Conservation (phyloP, 64 coral and sea anemone species). For the Stichodactyla mertensii region DNA sequence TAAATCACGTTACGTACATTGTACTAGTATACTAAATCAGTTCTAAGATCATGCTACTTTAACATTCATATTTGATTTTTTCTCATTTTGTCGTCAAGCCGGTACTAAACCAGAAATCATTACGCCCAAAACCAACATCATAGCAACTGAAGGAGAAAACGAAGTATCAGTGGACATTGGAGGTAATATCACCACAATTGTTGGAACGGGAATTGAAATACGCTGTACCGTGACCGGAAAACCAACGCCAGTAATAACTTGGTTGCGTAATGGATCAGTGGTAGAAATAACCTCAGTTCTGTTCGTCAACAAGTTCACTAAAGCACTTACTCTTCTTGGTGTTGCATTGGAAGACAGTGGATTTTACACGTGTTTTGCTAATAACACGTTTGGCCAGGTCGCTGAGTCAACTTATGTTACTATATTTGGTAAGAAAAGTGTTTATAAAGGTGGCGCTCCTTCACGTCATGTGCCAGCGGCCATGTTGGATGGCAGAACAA, state of each 20-base stretch:
- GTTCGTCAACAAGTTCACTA: slow-evolving; percentile 8
- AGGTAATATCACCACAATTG: slow-evolving; percentile 69
- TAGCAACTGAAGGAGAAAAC: slow-evolving; percentile 62
- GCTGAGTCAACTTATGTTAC: slow-evolving; percentile 28
- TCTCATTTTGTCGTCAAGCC: slow-evolving; percentile 6
- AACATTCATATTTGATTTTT: not conserved
- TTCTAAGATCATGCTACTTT: no score
- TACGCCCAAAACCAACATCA: slow-evolving; percentile 21
- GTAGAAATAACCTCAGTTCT: not conserved
- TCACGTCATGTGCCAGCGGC: no score
- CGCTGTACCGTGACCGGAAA: slow-evolving; percentile 54
- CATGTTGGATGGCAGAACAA: no score
- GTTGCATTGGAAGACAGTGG: slow-evolving; percentile 54
- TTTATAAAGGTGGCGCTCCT: not conserved
- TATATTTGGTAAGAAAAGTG: slow-evolving; percentile 54
- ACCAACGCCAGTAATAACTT: slow-evolving; percentile 54
- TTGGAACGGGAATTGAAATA: slow-evolving; percentile 65
- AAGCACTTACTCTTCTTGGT: slow-evolving; percentile 34
- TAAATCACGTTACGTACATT: no score
- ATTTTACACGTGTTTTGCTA: slow-evolving; percentile 67
- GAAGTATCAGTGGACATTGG: slow-evolving; percentile 48
- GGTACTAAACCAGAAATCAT: slow-evolving; percentile 54
- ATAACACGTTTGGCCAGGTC: slow-evolving; percentile 57
- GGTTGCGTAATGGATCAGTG: slow-evolving; percentile 26
- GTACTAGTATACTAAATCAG: no score